These are phyloP conservation scores for Abrostola tripartita DNA, from an alignment of 2,888 invertebrate genomes.

Conservation along the genomic window DNA sequence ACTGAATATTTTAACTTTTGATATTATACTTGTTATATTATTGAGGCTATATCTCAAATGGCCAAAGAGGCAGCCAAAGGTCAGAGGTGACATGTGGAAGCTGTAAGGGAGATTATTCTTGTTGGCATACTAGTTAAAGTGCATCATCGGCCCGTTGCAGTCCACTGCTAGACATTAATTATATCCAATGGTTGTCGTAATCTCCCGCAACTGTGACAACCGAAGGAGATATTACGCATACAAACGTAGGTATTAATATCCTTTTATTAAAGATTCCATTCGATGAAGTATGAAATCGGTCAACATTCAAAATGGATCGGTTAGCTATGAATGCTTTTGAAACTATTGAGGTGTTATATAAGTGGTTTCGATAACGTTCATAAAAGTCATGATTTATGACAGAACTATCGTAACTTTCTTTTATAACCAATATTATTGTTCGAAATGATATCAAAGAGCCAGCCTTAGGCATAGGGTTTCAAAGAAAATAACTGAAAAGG, in stretches of 20 bases:
- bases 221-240: no score
- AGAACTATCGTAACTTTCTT: conserved; percentile 1
- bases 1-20: conserved; percentile 6
- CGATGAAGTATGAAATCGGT: not conserved
- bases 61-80: no score
- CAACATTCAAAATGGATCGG: not conserved
- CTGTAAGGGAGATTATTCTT: no score
- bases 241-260: not conserved
- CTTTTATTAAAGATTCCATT: not conserved
- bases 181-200: no score
- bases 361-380: conserved; percentile 2
- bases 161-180: no score
- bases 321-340: not conserved
- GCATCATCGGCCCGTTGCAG: no score
- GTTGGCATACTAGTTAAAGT: no score
- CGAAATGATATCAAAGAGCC: not conserved
- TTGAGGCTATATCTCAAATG: no score
- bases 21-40: no score
- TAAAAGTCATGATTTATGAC: conserved; percentile 2
- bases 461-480: not conserved
- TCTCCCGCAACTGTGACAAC: no score
- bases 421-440: conserved; percentile 1
- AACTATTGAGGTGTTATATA: conserved; percentile 1
- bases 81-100: no score
- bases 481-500: not conserved